Evolutionary conservation across 2,113 vertebrate species (phyloP), one percentile per base, ranked within the genome.

Genomic region (Mastomys natalensis): DNA sequence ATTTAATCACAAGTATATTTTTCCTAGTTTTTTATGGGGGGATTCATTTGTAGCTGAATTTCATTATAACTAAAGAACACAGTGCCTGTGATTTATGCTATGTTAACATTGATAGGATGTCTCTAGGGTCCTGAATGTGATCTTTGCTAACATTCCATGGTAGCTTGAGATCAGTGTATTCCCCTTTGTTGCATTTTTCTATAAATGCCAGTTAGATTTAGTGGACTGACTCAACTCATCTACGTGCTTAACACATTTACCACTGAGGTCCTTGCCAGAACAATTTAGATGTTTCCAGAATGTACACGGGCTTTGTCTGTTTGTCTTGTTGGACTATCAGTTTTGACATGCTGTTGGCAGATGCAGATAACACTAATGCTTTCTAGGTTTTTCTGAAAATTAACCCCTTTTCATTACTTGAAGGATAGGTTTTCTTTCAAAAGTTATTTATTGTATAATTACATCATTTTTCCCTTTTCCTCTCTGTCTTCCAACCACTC

Each of bases 31-130:
- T 64, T 11, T 82, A 34, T 51, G 29, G 29, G 31, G 0, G 21
- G 13, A 70, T 29, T 74, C 2, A 88, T 91, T 90, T 93, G 62
- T 90, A 62, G 22, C 73, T 85, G 66, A 68, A 87, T 87, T 92
- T 48, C 13, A 73, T 8, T 88, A 17, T 80, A 13, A 12, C 66
- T 45, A 58, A 60, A 91, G 62, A 77, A 58, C 24, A 88, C 37
- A 66, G 0, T 24, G 66, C 70, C 6, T 62, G 17, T 48, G 7
- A 88, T 74, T 73, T 94, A 21, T 74, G 45, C 43, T 90, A 24
- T 58, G 62, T 70, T 62, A 76, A 73, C 95, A 60, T 48, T 90
- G 22, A 76, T 37, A 87, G 58, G 80, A 21, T 73, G 26, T 58
- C 2, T 62, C 93, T 94, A 21, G 78, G 64, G 45, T 53, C 34